These are phyloP conservation scores for Gopherus evgoodei DNA, from an alignment of 2,113 vertebrate species.

Conservation along the genomic window DNA sequence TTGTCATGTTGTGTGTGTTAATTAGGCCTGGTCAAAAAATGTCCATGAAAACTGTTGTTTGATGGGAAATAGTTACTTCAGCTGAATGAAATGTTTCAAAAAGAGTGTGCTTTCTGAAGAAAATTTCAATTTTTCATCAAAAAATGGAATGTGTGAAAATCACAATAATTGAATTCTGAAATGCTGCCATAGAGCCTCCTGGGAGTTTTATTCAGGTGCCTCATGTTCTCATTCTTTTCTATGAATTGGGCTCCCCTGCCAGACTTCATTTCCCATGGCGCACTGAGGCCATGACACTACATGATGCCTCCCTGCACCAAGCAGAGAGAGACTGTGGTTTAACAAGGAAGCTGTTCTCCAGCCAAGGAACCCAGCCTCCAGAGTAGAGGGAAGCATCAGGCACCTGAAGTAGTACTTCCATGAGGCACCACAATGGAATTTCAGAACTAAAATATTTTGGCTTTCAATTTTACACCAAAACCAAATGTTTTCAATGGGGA, in stretches of 20 bases:
- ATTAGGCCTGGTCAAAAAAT: background rate
- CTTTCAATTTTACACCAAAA: background rate
- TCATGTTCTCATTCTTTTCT: background rate
- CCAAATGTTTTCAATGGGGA: background rate
- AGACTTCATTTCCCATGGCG: background rate
- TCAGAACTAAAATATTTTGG: background rate
- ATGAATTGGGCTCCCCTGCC: background rate
- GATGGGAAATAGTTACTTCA: background rate
- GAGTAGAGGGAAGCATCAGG: background rate
- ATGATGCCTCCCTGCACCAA: background rate
- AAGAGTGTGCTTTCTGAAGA: background rate
- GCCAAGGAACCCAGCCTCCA: too few relatives aligned
- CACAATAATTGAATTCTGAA: background rate
- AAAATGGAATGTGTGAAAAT: background rate
- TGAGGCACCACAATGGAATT: background rate
- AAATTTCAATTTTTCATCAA: background rate
- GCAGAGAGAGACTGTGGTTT: background rate
- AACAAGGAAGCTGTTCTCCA: background rate
- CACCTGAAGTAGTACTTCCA: background rate
- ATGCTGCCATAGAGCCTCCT: background rate
- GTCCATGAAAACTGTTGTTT: background rate
- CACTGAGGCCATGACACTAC: background rate
- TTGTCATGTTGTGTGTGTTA: background rate
- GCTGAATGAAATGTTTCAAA: background rate
- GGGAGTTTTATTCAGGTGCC: background rate